phyloP scores from a whole-genome alignment of 1,140 invertebrate species.

The Drosophila obscura region DNA sequence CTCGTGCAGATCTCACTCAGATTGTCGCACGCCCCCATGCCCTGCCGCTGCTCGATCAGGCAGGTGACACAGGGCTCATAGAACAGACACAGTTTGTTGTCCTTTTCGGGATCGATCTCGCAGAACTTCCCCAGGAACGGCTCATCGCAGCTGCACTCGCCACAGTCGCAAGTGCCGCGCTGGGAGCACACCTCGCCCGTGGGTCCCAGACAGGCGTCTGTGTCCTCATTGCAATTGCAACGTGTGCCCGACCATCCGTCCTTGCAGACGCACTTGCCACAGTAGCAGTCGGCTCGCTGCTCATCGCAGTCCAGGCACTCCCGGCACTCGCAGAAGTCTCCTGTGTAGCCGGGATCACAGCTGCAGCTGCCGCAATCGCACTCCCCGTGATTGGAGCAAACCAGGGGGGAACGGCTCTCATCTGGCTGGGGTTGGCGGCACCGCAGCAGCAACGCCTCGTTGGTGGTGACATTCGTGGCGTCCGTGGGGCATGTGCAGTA shows the following conservation, averaged over 20 bases:
- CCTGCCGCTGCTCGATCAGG: slow-evolving; percentile 64
- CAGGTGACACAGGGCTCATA: slow-evolving; percentile 79
- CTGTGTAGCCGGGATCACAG: slow-evolving; percentile 84
- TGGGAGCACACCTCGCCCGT: slow-evolving; percentile 87
- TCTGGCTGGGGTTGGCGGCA: slow-evolving; percentile 60
- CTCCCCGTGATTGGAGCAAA: slow-evolving; percentile 84
- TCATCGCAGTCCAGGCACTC: slow-evolving; percentile 84
- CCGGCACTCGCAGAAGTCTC: slow-evolving; percentile 85
- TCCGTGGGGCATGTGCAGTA: slow-evolving; percentile 84
- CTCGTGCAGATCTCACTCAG: slow-evolving; percentile 60
- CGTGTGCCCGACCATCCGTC: slow-evolving; percentile 86
- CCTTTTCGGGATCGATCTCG: slow-evolving; percentile 66
- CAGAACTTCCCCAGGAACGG: slow-evolving; percentile 70
- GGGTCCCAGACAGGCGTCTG: slow-evolving; percentile 64
- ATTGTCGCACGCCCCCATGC: slow-evolving; percentile 55
- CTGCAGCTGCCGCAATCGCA: slow-evolving; percentile 85
- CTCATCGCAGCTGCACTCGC: slow-evolving; percentile 88
- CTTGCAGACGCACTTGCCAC: slow-evolving; percentile 90
- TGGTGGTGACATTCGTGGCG: slow-evolving; percentile 83
- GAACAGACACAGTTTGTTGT: slow-evolving; percentile 79
- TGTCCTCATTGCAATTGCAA: slow-evolving; percentile 67
- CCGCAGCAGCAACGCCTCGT: slow-evolving; percentile 81
- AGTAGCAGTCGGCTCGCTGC: slow-evolving; percentile 88
- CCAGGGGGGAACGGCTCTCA: background rate
- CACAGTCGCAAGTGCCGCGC: slow-evolving; percentile 88